phyloP scores from a whole-genome alignment of 2,113 vertebrate genomes.

The Bubalus kerabau region DNA sequence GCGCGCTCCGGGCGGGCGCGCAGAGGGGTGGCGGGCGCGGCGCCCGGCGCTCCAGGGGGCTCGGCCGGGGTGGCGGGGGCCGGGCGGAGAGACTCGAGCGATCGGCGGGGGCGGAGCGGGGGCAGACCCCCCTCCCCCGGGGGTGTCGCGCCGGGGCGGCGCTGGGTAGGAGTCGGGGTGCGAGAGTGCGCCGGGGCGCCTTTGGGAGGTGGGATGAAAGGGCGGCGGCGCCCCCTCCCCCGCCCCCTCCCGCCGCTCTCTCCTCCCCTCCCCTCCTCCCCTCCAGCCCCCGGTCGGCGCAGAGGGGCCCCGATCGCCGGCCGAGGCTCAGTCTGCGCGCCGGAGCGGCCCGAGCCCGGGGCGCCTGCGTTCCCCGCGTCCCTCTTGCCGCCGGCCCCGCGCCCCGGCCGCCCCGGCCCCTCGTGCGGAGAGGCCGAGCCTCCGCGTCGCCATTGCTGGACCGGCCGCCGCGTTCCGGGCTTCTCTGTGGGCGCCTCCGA shows the following conservation, averaged over 20 bases:
- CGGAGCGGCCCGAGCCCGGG: conserved; percentile 72
- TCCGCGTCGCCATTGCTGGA: conserved; percentile 79
- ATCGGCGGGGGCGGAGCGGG: conserved; percentile 39
- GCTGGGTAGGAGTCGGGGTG: background rate
- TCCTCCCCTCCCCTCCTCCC: conserved; percentile 42
- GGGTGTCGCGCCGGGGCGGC: background rate
- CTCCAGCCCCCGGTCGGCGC: conserved; percentile 43
- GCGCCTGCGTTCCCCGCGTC: conserved; percentile 2
- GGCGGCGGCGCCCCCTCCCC: conserved; percentile 43
- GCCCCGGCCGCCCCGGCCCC: background rate
- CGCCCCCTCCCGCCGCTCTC: background rate
- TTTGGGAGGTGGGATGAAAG: conserved; percentile 65
- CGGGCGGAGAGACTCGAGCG: conserved; percentile 3
- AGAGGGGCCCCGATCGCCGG: conserved; percentile 74
- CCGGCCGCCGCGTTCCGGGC: conserved; percentile 34
- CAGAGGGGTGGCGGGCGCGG: conserved; percentile 27
- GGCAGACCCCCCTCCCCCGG: background rate
- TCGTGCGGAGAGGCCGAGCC: conserved; percentile 28
- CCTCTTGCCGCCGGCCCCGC: background rate
- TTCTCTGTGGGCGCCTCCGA: background rate
- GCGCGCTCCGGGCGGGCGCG: conserved; percentile 42
- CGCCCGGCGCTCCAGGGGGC: conserved; percentile 36
- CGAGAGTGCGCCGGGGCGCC: conserved; percentile 7
- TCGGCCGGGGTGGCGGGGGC: background rate
- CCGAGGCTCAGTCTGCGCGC: conserved; percentile 72